Conservation (phyloP, 64 coral and sea anemone genomes). For the Hydrozoanthus tunicans region DNA sequence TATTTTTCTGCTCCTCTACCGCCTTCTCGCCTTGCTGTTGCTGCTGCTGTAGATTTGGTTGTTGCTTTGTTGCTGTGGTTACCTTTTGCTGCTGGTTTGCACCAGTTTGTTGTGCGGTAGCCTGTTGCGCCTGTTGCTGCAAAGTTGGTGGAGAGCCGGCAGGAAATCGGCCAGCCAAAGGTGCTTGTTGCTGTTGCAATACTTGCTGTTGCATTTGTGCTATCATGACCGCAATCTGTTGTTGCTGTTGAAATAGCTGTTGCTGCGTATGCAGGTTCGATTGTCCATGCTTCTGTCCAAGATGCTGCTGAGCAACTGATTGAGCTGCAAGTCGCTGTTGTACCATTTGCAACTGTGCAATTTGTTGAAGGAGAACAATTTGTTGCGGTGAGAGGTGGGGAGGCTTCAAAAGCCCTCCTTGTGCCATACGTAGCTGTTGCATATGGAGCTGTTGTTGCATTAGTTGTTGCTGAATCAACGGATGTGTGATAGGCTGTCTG, state of each 20-base stretch:
- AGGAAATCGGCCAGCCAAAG: conserved; percentile 54
- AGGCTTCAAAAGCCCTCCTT: conserved; percentile 83
- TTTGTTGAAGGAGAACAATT: conserved; percentile 82
- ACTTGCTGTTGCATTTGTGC: conserved; percentile 94
- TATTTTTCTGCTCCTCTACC: conserved; percentile 54
- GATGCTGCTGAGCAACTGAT: conserved; percentile 82
- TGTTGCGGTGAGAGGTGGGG: conserved; percentile 84
- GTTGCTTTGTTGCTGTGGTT: conserved; percentile 59
- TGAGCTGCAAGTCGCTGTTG: conserved; percentile 90
- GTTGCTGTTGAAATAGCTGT: conserved; percentile 91
- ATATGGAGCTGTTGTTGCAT: conserved; percentile 85
- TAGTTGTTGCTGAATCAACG: conserved; percentile 86
- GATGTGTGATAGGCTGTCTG: conserved; percentile 68
- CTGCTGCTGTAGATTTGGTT: conserved; percentile 14
- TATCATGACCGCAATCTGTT: conserved; percentile 95
- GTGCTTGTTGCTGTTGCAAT: conserved; percentile 80
- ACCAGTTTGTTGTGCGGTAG: conserved; percentile 24
- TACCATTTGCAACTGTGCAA: conserved; percentile 82
- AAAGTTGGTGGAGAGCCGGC: conserved; percentile 42
- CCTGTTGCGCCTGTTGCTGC: conserved; percentile 51
- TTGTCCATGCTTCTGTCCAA: conserved; percentile 63
- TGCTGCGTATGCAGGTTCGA: conserved; percentile 62
- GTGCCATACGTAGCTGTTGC: conserved; percentile 91
- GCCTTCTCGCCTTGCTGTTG: conserved; percentile 40
- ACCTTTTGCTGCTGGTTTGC: conserved; percentile 13